Evolutionary conservation across 2,797 vertebrate genomes (phyloP).

Genomic region (Galaxias olidus): DNA sequence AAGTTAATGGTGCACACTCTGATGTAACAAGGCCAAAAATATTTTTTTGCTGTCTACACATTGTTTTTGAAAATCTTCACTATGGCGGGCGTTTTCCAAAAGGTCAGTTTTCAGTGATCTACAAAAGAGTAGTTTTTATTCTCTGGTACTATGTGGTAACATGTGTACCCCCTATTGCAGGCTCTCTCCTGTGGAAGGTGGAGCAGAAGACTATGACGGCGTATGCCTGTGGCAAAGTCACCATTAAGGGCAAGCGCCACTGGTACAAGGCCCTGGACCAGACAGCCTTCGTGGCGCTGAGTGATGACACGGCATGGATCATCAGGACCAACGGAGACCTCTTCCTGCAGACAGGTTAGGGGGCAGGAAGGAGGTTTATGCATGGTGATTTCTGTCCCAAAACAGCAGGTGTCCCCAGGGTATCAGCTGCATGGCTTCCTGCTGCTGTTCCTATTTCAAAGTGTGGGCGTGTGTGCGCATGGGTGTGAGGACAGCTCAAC

Average conservation of each 20-base stretch:
- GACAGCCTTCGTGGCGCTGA: slow-evolving; percentile 86
- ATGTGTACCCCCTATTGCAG: slow-evolving; percentile 55
- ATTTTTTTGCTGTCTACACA: no score
- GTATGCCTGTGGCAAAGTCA: slow-evolving; percentile 92
- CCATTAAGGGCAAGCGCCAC: slow-evolving; percentile 90
- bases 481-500: neutral
- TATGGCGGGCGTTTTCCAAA: no score
- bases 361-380: neutral
- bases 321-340: slow-evolving; percentile 93
- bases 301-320: slow-evolving; percentile 95
- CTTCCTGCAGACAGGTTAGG: slow-evolving; percentile 91
- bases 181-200: slow-evolving; percentile 95
- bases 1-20: no score
- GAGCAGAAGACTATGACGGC: slow-evolving; percentile 94
- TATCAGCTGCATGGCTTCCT: neutral
- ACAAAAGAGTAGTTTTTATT: neutral
- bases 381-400: neutral
- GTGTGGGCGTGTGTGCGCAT: neutral
- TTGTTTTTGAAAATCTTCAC: no score
- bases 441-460: neutral
- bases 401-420: slow-evolving; percentile 7
- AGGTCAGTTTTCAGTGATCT: neutral
- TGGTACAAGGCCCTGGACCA: slow-evolving; percentile 96
- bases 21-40: no score
- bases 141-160: neutral